Evolutionary conservation across 2,113 vertebrate genomes (phyloP), one percentile per base, ranked within the genome.

Genomic region (Cricetomys ansorgei): DNA sequence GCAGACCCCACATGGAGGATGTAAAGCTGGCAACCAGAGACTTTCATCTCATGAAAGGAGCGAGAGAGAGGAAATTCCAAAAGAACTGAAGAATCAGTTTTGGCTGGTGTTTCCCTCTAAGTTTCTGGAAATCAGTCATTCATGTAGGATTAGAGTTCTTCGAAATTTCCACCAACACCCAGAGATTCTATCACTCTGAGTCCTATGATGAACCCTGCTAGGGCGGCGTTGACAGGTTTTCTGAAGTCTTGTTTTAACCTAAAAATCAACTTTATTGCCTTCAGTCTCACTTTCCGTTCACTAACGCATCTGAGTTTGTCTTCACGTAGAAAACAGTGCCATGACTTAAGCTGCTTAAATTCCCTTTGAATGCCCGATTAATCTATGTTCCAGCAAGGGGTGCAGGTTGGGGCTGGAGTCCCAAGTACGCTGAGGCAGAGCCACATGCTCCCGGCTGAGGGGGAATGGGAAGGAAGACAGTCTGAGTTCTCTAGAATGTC

Each of bases 251-350:
- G 50, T 50, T 94, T 94, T 92, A 77, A 64, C 50, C 64, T 87
- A 69, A 88, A 85, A 92, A 37, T 85, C 81, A 94, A 85, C 75
- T 85, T 93, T 76, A 86, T 48, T 67, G 80, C 62, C 92, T 94
- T 27, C n/a, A 43, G 21, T 43, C 84, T 94, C 91, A 7, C 25
- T 67, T 81, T 67, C 29, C 31, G 5, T 40, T 94, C 43, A 64
- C 34, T 70, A 64, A 88, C 25, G 86, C 11, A 79, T 65, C 23
- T 62, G 45, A 88, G 7, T 80, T 57, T 92, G 59, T 75, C 85
- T 94, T 88, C 91, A 84, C 50, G 77, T 0, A 93, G 67, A 91
- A 96, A 94, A 92, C 59, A 95, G 29, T 59, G 65, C 64, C 48
- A 16, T 29, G 13, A 11, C 4, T 23, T 72, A 77, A 70, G 23